These are phyloP conservation scores for Nibea coibor DNA, from an alignment of 2,113 vertebrate genomes.

Conservation along the genomic window DNA sequence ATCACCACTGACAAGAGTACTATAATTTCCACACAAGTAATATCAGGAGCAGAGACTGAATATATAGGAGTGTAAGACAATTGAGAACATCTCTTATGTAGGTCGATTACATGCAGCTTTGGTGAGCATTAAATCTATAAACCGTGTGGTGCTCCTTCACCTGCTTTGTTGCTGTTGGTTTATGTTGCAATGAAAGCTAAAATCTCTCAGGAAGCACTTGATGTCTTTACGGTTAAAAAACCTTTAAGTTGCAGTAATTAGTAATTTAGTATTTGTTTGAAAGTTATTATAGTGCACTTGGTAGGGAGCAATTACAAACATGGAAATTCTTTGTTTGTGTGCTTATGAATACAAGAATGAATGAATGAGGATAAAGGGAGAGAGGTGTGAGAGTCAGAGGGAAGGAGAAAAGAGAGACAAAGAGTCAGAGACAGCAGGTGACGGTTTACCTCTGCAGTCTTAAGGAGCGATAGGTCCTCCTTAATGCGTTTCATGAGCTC, in stretches of 20 bases:
- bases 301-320: conserved; percentile 15
- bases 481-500: conserved; percentile 98
- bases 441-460: conserved; percentile 96
- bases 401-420: background rate
- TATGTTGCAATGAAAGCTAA: too few relatives aligned
- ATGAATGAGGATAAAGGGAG: background rate
- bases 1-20: background rate
- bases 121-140: too few relatives aligned
- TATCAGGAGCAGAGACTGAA: background rate
- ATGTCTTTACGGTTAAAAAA: too few relatives aligned
- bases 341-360: background rate
- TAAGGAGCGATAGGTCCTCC: conserved; percentile 94
- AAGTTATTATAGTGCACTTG: background rate
- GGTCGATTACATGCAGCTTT: too few relatives aligned
- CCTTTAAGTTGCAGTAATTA: too few relatives aligned
- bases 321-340: conserved; percentile 7
- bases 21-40: background rate
- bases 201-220: too few relatives aligned
- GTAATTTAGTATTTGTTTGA: too few relatives aligned
- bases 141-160: too few relatives aligned
- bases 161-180: too few relatives aligned
- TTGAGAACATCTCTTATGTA: too few relatives aligned
- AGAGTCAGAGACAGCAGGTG: conserved; percentile 27
- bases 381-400: background rate
- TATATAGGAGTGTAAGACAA: too few relatives aligned